A percentile compares a stretch with the other conserved stretches of the same genome.
Conservation (phyloP, 1,140 invertebrate genomes). For the Dinoponera quadriceps region DNA sequence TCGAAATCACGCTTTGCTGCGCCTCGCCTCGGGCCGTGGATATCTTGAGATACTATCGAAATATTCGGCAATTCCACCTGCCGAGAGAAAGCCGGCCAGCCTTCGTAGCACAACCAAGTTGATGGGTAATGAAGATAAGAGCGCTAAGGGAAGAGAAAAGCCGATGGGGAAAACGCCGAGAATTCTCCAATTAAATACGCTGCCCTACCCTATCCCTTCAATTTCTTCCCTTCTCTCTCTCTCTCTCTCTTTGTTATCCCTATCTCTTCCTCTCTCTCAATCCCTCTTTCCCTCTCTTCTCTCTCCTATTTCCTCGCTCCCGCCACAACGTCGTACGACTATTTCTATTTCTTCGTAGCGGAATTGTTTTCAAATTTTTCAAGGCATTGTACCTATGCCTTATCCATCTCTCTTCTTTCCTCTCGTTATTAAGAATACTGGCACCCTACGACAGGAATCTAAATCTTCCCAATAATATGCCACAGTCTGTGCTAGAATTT, state of each 20-base stretch:
- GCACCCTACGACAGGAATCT: conserved; percentile 63
- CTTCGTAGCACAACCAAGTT: conserved; percentile 57
- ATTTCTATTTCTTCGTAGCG: neutral
- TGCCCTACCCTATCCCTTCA: conserved; percentile 7
- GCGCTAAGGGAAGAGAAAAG: neutral
- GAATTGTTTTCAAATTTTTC: neutral
- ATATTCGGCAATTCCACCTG: conserved; percentile 63
- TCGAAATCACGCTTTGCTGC: conserved; percentile 60
- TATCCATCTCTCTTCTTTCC: neutral
- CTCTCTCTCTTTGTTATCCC: neutral
- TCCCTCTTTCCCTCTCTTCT: neutral
- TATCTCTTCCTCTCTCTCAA: neutral
- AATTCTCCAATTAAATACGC: conserved; percentile 73
- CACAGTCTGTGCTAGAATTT: conserved; percentile 65
- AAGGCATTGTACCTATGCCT: neutral
- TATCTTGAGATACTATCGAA: conserved; percentile 53
- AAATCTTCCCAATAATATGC: conserved; percentile 58
- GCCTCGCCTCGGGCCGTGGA: neutral
- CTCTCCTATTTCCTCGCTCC: too few relatives aligned
- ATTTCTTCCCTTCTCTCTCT: neutral
- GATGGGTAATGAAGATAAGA: conserved; percentile 75
- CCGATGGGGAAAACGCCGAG: conserved; percentile 28
- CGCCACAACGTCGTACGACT: neutral
- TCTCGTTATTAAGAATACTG: conserved; percentile 49
- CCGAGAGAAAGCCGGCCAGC: conserved; percentile 37